A percentile compares a stretch with the other conserved stretches of the same genome.
These are phyloP conservation scores for Epinotia demarniana DNA, from an alignment of 2,888 invertebrate genomes.

Conservation along the genomic window DNA sequence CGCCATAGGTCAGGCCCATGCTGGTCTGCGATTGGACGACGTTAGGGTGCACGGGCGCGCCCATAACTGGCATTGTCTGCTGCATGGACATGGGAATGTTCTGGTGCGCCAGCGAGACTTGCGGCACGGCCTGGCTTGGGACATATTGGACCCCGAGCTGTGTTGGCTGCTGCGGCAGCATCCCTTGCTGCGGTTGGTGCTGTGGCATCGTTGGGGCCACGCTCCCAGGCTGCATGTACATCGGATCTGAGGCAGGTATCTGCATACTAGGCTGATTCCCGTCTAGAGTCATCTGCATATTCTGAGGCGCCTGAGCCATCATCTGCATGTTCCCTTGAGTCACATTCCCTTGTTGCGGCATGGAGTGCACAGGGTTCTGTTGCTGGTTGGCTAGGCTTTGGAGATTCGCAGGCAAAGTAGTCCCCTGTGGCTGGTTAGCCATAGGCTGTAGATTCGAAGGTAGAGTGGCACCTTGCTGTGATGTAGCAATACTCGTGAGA, in stretches of 20 bases:
- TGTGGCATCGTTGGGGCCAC: conserved; percentile 77
- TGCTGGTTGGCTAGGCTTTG: conserved; percentile 81
- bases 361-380: conserved; percentile 74
- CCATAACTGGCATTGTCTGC: conserved; percentile 79
- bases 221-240: conserved; percentile 78
- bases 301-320: conserved; percentile 82
- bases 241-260: conserved; percentile 82
- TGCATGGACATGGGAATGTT: conserved; percentile 83
- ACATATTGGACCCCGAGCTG: conserved; percentile 79
- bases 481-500: conserved; percentile 79
- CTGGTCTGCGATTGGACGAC: conserved; percentile 82
- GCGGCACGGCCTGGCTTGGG: conserved; percentile 71
- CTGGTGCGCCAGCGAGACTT: conserved; percentile 78
- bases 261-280: conserved; percentile 83
- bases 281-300: conserved; percentile 83
- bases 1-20: conserved; percentile 76
- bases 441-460: conserved; percentile 77
- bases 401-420: conserved; percentile 85
- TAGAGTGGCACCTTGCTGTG: conserved; percentile 80
- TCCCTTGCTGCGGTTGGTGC: conserved; percentile 79
- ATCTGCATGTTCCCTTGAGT: conserved; percentile 85
- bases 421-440: conserved; percentile 82
- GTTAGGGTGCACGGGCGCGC: conserved; percentile 75
- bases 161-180: conserved; percentile 78
- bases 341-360: conserved; percentile 83